phyloP scores from a whole-genome alignment of 2,797 vertebrate species.

The Onychomys arenicola region DNA sequence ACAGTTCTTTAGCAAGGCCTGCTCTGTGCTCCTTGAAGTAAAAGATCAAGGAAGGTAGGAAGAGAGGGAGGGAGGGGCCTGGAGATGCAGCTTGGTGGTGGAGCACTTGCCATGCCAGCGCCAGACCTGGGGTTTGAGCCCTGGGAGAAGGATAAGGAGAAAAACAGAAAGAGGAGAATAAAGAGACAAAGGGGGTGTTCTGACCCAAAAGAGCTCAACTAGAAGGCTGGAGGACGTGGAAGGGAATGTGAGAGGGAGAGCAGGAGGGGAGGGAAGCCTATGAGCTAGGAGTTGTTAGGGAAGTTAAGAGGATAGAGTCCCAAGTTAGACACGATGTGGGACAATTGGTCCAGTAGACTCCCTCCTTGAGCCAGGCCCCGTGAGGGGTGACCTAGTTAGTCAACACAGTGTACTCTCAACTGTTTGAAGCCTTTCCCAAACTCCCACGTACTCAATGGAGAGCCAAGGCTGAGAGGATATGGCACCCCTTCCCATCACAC shows the following conservation, averaged over 20 bases:
- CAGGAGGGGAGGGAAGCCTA: neutral
- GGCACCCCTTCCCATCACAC: neutral
- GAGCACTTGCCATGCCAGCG: neutral
- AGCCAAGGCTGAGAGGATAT: neutral
- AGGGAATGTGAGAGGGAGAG: too few relatives aligned
- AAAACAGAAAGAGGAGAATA: neutral
- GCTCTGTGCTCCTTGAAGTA: neutral
- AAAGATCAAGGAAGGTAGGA: neutral
- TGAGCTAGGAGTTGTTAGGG: neutral
- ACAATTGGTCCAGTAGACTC: neutral
- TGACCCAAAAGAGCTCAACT: neutral
- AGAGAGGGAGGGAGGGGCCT: neutral
- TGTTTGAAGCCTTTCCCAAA: neutral
- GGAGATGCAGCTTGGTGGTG: neutral
- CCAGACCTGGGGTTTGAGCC: neutral
- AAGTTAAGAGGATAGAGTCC: neutral
- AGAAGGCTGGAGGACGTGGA: neutral
- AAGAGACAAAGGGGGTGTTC: neutral
- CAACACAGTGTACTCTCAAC: neutral
- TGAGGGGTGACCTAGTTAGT: neutral
- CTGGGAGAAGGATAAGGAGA: neutral
- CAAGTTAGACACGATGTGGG: neutral
- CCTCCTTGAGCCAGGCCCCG: neutral
- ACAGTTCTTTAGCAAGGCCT: neutral
- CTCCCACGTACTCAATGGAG: rapidly evolving